phyloP scores from a whole-genome alignment of 2,113 vertebrate species.

The Mus pahari region DNA sequence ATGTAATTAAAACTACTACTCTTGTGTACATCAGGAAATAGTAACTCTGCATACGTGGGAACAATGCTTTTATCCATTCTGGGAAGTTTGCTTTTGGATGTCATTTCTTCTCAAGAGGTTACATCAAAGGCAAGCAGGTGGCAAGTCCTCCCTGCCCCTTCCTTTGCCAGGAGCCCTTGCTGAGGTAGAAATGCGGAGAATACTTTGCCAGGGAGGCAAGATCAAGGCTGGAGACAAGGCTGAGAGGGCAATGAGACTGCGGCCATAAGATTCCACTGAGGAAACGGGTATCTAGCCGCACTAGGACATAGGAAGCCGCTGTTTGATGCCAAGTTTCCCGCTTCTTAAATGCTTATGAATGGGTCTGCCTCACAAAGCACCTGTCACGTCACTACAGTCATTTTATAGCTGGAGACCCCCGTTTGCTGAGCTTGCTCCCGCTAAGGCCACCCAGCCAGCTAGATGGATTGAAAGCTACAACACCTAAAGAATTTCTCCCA shows the following conservation, averaged over 20 bases:
- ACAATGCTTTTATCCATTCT: not conserved
- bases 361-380: too few species aligned
- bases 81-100: not conserved
- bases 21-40: not conserved
- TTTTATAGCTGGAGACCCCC: not conserved
- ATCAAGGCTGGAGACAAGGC: not conserved
- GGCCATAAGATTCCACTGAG: not conserved
- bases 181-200: not conserved
- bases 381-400: not conserved
- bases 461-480: not conserved
- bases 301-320: not conserved
- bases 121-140: not conserved
- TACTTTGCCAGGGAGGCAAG: not conserved
- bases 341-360: not conserved
- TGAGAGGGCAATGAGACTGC: not conserved
- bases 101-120: not conserved
- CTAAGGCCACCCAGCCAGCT: not conserved
- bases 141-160: not conserved
- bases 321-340: not conserved
- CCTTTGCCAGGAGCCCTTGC: not conserved
- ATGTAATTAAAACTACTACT: not conserved
- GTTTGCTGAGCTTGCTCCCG: not conserved
- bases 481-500: not conserved
- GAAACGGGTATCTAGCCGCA: not conserved
- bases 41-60: not conserved